phyloP scores from a whole-genome alignment of 1,140 invertebrate genomes.

The Caenorhabditis remanei region DNA sequence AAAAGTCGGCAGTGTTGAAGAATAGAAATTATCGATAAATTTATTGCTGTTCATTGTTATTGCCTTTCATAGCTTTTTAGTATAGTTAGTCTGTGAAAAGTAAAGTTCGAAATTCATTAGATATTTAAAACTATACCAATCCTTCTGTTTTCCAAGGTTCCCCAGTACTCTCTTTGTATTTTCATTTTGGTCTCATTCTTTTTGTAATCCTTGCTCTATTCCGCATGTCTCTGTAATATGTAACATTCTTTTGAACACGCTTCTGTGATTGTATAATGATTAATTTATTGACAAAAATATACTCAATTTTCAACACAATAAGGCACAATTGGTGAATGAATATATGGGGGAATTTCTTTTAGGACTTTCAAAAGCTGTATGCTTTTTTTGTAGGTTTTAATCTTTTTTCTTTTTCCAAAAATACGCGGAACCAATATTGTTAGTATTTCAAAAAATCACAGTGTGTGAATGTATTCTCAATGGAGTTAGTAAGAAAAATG shows the following conservation, averaged over 20 bases:
- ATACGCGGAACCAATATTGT: constrained; percentile 45
- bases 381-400: background rate
- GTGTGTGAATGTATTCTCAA: constrained; percentile 21
- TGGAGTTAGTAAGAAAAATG: constrained; percentile 25
- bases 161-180: too few species aligned
- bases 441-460: constrained; percentile 33
- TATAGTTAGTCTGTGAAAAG: background rate
- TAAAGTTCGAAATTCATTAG: too few species aligned
- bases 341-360: background rate
- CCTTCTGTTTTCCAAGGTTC: too few species aligned
- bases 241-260: too few species aligned
- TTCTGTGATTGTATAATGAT: background rate
- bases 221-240: background rate
- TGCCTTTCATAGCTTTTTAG: background rate
- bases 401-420: background rate
- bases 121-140: too few species aligned
- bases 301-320: background rate
- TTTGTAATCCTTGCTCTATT: too few species aligned
- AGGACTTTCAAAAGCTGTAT: background rate
- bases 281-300: constrained; percentile 4
- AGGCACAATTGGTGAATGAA: constrained; percentile 45
- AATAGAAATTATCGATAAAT: constrained; percentile 16
- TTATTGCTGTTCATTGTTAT: background rate
- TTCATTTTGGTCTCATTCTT: too few species aligned
- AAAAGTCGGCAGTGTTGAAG: constrained; percentile 24